phyloP scores from a whole-genome alignment of 2,888 invertebrate species.

The Thysanoteuthis rhombus region DNA sequence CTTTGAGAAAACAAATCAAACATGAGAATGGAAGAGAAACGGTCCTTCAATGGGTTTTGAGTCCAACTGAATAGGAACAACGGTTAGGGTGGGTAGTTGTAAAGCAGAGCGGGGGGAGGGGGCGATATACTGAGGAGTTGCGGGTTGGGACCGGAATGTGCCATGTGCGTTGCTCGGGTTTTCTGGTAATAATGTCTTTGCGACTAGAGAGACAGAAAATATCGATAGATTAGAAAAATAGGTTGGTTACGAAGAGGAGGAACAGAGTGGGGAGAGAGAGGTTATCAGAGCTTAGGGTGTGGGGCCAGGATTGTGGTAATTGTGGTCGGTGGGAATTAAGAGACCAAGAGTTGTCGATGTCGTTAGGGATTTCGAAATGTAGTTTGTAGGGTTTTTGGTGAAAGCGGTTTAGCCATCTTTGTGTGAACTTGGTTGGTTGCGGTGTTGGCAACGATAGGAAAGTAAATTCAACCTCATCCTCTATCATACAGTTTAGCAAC shows the following conservation, averaged over 20 bases:
- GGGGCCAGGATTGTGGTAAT: not conserved
- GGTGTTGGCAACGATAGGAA: not conserved
- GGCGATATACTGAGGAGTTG: not conserved
- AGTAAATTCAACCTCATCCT: not conserved
- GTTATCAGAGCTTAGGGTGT: not conserved
- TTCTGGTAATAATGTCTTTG: slow-evolving; percentile 1
- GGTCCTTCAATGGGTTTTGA: not conserved
- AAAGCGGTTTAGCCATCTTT: not conserved
- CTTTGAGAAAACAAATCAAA: not conserved
- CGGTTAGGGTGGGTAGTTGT: not conserved
- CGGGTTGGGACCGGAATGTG: not conserved
- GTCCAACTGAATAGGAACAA: not conserved
- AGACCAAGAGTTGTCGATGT: not conserved
- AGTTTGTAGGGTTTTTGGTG: not conserved
- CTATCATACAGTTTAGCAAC: not conserved
- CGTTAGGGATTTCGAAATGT: not conserved
- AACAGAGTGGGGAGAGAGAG: not conserved
- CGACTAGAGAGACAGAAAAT: not conserved
- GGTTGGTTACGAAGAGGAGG: not conserved
- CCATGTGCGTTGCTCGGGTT: not conserved
- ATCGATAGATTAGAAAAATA: not conserved
- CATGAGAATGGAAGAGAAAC: slow-evolving; percentile 12
- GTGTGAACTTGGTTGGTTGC: not conserved
- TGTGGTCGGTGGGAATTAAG: not conserved
- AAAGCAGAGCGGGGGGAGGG: not conserved